Percentiles rank a stretch among this genome's conserved stretches.
Evolutionary conservation across 2,888 invertebrate genomes (phyloP).

Genomic region (Aspidiotus destructor): DNA sequence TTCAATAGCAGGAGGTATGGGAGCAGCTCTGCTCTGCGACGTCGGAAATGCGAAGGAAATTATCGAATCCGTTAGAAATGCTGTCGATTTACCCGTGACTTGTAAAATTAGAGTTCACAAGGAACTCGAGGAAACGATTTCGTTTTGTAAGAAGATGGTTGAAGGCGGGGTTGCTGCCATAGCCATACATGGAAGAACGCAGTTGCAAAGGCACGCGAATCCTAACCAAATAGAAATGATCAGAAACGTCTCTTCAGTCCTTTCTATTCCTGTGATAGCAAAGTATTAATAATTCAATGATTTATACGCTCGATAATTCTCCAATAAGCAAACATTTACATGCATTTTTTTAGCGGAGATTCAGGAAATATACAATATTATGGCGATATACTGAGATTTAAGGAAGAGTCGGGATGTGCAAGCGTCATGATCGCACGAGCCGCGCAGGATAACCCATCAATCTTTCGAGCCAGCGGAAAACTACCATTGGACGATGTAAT

Average conservation of each 20-base stretch:
- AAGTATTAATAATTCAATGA: slow-evolving; percentile 52
- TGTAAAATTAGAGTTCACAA: slow-evolving; percentile 89
- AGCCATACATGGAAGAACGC: slow-evolving; percentile 88
- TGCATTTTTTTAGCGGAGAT: slow-evolving; percentile 64
- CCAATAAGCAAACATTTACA: neutral
- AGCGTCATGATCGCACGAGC: slow-evolving; percentile 94
- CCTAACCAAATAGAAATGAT: slow-evolving; percentile 66
- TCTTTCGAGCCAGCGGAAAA: slow-evolving; percentile 70
- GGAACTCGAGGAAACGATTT: slow-evolving; percentile 64
- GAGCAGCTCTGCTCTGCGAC: slow-evolving; percentile 76
- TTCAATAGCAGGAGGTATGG: slow-evolving; percentile 97
- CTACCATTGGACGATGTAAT: slow-evolving; percentile 75
- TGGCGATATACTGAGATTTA: slow-evolving; percentile 69
- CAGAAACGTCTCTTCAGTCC: slow-evolving; percentile 58
- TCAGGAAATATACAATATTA: slow-evolving; percentile 71
- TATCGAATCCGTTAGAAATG: slow-evolving; percentile 64
- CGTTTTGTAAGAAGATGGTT: slow-evolving; percentile 66
- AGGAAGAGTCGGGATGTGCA: slow-evolving; percentile 61
- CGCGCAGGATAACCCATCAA: slow-evolving; percentile 89
- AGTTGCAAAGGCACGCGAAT: slow-evolving; percentile 79
- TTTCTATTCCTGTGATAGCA: slow-evolving; percentile 86
- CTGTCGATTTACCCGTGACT: slow-evolving; percentile 78
- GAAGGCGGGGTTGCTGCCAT: slow-evolving; percentile 83
- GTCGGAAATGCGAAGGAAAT: slow-evolving; percentile 78
- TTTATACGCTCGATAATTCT: neutral